Percentiles rank a stretch among this genome's conserved stretches.
Conservation (phyloP, 2,888 invertebrate species). For the Athripsodes cinereus region DNA sequence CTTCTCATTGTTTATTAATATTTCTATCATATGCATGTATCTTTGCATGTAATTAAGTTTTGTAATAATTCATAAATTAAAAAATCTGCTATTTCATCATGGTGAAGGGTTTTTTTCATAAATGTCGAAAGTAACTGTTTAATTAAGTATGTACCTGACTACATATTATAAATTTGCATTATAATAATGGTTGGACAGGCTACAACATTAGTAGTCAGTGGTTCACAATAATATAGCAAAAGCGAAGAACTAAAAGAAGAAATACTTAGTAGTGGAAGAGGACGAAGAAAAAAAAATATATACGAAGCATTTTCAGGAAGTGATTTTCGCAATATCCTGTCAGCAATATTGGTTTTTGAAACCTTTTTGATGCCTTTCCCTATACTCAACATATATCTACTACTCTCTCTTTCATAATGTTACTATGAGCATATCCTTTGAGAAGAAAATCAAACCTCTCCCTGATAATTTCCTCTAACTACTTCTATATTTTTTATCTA, state of each 20-base stretch:
- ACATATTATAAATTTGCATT: too few relatives aligned
- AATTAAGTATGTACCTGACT: too few relatives aligned
- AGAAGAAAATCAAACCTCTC: not conserved
- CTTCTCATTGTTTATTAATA: too few relatives aligned
- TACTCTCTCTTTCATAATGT: not conserved
- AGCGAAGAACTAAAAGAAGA: not conserved
- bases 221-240: too few relatives aligned
- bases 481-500: too few relatives aligned
- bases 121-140: too few relatives aligned
- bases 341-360: constrained; percentile 27
- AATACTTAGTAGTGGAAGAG: not conserved
- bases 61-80: too few relatives aligned
- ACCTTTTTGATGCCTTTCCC: constrained; percentile 23
- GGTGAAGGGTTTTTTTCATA: too few relatives aligned
- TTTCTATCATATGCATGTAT: too few relatives aligned
- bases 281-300: constrained; percentile 6
- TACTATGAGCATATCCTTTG: not conserved
- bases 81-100: too few relatives aligned
- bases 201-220: not conserved
- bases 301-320: constrained; percentile 19
- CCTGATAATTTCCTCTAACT: too few relatives aligned
- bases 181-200: not conserved
- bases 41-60: too few relatives aligned
- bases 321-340: constrained; percentile 28
- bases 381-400: not conserved